These are phyloP conservation scores for Phalangium opilio DNA, from an alignment of 2,888 invertebrate species.

Conservation along the genomic window DNA sequence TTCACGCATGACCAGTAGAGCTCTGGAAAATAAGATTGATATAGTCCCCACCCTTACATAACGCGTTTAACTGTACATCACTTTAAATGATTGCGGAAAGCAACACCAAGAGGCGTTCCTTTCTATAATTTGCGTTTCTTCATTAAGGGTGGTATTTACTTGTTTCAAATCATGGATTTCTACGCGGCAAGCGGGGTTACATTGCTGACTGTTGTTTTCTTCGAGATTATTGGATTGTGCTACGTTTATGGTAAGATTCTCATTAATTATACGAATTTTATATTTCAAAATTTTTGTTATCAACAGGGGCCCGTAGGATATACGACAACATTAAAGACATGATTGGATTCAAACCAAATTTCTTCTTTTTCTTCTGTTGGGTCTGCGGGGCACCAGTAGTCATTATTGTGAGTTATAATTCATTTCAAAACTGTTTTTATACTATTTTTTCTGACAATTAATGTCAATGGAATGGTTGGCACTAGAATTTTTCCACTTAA, in stretches of 20 bases:
- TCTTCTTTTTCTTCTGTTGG: constrained; percentile 74
- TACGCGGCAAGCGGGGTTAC: constrained; percentile 68
- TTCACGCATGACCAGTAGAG: too few relatives aligned
- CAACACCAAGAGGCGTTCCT: too few relatives aligned
- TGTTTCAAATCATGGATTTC: constrained; percentile 69
- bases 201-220: constrained; percentile 76
- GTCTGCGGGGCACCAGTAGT: constrained; percentile 71
- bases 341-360: constrained; percentile 60
- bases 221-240: constrained; percentile 74
- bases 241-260: constrained; percentile 54
- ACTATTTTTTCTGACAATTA: too few relatives aligned
- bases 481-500: too few relatives aligned
- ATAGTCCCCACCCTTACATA: too few relatives aligned
- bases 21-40: too few relatives aligned
- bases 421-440: too few relatives aligned
- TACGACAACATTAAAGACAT: constrained; percentile 63
- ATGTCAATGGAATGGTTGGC: too few relatives aligned
- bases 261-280: neutral
- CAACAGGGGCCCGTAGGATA: constrained; percentile 42
- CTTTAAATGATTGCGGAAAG: too few relatives aligned
- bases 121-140: too few relatives aligned
- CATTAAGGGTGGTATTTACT: constrained; percentile 63
- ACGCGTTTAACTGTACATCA: too few relatives aligned
- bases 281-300: neutral
- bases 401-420: constrained; percentile 56